phyloP scores from a whole-genome alignment of 2,888 invertebrate species.

The Eueremaeus valkanovi region DNA sequence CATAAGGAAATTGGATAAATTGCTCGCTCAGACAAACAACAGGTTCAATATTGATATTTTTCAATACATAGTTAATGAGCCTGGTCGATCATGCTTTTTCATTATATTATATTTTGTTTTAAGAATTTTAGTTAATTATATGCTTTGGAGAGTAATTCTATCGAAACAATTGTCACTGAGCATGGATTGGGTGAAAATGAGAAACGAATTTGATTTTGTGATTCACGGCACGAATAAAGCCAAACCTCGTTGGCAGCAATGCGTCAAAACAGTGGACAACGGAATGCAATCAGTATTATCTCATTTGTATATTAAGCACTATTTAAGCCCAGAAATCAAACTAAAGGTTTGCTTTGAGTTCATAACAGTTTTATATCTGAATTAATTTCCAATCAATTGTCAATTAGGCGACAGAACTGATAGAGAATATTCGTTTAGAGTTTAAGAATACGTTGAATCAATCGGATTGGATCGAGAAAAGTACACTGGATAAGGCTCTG shows the following conservation, averaged over 20 bases:
- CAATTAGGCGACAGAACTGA: conserved; percentile 68
- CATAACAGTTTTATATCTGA: background rate
- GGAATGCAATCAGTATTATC: conserved; percentile 44
- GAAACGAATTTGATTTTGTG: conserved; percentile 72
- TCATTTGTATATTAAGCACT: conserved; percentile 77
- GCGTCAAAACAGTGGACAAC: conserved; percentile 60
- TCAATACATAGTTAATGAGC: too few species aligned
- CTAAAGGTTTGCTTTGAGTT: conserved; percentile 56
- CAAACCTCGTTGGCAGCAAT: conserved; percentile 86
- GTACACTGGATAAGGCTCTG: conserved; percentile 58
- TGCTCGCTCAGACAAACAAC: too few species aligned
- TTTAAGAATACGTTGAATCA: conserved; percentile 72
- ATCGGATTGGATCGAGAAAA: conserved; percentile 86
- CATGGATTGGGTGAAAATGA: conserved; percentile 61
- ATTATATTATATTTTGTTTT: too few species aligned
- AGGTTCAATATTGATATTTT: too few species aligned
- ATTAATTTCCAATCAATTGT: conserved; percentile 50
- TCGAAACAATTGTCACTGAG: conserved; percentile 43
- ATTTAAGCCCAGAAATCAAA: conserved; percentile 79
- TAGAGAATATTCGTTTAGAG: conserved; percentile 71
- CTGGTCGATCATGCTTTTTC: too few species aligned
- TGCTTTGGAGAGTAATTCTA: conserved; percentile 77
- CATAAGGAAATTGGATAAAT: too few species aligned
- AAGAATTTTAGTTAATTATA: conserved; percentile 74
- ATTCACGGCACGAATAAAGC: conserved; percentile 63